These are phyloP conservation scores for Xiphophorus birchmanni DNA, from an alignment of 2,797 vertebrate species.

Conservation along the genomic window DNA sequence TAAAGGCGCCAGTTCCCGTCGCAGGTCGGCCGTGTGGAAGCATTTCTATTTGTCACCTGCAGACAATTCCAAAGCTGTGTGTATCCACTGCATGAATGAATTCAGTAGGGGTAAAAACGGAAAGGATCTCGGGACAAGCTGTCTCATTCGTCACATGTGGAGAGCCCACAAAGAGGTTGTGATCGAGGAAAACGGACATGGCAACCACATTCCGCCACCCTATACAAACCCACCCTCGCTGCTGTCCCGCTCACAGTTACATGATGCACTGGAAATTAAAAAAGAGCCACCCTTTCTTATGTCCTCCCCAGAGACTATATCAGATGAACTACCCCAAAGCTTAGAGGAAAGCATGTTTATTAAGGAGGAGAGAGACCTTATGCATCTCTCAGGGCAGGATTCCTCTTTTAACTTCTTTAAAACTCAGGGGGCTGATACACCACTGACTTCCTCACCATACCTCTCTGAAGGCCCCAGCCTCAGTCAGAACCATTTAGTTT, in stretches of 20 bases:
- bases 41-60: slow-evolving; percentile 96
- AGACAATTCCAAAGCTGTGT: slow-evolving; percentile 97
- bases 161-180: slow-evolving; percentile 95
- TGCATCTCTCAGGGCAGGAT: slow-evolving; percentile 80
- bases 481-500: slow-evolving; percentile 82
- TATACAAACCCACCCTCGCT: slow-evolving; percentile 89
- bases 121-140: slow-evolving; percentile 96
- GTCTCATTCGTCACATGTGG: slow-evolving; percentile 98
- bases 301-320: slow-evolving; percentile 86
- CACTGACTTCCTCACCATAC: slow-evolving; percentile 82
- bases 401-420: slow-evolving; percentile 82
- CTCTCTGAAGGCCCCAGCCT: slow-evolving; percentile 74
- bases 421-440: slow-evolving; percentile 79
- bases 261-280: slow-evolving; percentile 82
- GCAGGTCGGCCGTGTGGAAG: slow-evolving; percentile 97
- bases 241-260: slow-evolving; percentile 83
- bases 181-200: slow-evolving; percentile 92
- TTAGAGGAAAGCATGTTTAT: slow-evolving; percentile 71
- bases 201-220: slow-evolving; percentile 88
- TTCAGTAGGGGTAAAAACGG: slow-evolving; percentile 98
- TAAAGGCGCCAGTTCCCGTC: slow-evolving; percentile 89
- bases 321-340: slow-evolving; percentile 82
- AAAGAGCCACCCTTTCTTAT: slow-evolving; percentile 80
- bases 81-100: slow-evolving; percentile 97
- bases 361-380: slow-evolving; percentile 81